Evolutionary conservation across 2,888 invertebrate species (phyloP).

Genomic region (Protodeltote pygarga): DNA sequence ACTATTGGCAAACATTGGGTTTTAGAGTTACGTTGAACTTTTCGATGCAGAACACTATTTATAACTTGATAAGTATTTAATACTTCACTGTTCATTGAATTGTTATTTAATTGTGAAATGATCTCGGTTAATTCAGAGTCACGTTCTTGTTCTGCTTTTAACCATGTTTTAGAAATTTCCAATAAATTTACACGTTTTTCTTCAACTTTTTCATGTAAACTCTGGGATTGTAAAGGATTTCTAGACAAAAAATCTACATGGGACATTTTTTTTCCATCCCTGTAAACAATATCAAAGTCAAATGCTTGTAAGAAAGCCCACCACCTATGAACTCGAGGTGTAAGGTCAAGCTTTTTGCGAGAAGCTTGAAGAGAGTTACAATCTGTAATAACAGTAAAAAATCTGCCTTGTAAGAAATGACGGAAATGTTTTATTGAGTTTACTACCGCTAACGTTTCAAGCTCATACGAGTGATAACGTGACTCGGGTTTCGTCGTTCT

Average conservation of each 20-base stretch:
- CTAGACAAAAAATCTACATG: slow-evolving; percentile 22
- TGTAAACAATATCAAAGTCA: slow-evolving; percentile 2
- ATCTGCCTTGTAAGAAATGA: slow-evolving; percentile 7
- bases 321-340: slow-evolving; percentile 11
- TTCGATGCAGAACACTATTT: neutral
- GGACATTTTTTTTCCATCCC: slow-evolving; percentile 2
- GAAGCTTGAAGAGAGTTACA: slow-evolving; percentile 13
- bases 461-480: slow-evolving; percentile 32
- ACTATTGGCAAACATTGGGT: slow-evolving; percentile 1
- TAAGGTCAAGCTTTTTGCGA: slow-evolving; percentile 4
- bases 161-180: slow-evolving; percentile 10
- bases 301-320: slow-evolving; percentile 9
- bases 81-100: neutral
- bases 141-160: slow-evolving; percentile 19
- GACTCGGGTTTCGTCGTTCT: slow-evolving; percentile 8
- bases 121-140: slow-evolving; percentile 6
- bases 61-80: slow-evolving; percentile 3
- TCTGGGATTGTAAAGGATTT: slow-evolving; percentile 10
- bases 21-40: slow-evolving; percentile 5
- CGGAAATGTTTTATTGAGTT: slow-evolving; percentile 30
- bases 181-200: slow-evolving; percentile 8
- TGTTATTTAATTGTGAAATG: slow-evolving; percentile 3
- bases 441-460: slow-evolving; percentile 36
- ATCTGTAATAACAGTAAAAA: slow-evolving; percentile 29
- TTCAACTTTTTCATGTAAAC: neutral